Conservation (phyloP, 2,888 invertebrate species). For the Drosophila glabriapex region DNA sequence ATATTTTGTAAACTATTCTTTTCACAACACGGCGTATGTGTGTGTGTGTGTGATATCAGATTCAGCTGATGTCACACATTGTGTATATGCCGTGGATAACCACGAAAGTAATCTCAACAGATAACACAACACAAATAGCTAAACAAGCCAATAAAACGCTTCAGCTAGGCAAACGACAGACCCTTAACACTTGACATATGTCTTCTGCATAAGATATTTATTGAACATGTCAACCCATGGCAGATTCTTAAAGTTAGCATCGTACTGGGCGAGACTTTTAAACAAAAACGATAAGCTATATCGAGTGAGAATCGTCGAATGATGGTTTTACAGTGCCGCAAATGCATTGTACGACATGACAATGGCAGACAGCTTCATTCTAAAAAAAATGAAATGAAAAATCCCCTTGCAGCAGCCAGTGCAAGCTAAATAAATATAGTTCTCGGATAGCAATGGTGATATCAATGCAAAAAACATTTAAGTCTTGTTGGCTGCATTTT, state of each 20-base stretch:
- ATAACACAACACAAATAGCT: slow-evolving; percentile 26
- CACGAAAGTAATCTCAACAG: slow-evolving; percentile 40
- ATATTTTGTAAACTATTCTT: neutral
- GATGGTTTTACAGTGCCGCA: slow-evolving; percentile 53
- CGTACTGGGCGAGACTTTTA: neutral
- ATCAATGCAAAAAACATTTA: slow-evolving; percentile 61
- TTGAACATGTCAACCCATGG: slow-evolving; percentile 43
- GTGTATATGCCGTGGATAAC: slow-evolving; percentile 53
- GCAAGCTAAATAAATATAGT: slow-evolving; percentile 57
- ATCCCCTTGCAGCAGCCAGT: slow-evolving; percentile 11
- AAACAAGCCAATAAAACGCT: slow-evolving; percentile 50
- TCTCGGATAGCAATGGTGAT: slow-evolving; percentile 30
- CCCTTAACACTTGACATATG: slow-evolving; percentile 43
- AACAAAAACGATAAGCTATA: slow-evolving; percentile 25
- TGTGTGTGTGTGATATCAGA: slow-evolving; percentile 7
- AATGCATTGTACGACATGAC: slow-evolving; percentile 69
- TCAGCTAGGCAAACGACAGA: slow-evolving; percentile 10
- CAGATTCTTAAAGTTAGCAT: slow-evolving; percentile 8
- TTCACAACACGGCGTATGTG: slow-evolving; percentile 6
- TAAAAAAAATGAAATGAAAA: slow-evolving; percentile 1
- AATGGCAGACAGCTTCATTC: slow-evolving; percentile 43
- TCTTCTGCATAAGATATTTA: slow-evolving; percentile 53
- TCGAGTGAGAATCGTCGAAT: slow-evolving; percentile 65
- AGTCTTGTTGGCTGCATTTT: slow-evolving; percentile 47
- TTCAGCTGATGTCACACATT: no score